Evolutionary conservation across 2,888 invertebrate species (phyloP), one percentile per base, ranked within the genome.

Genomic region (Ommatoiulus sabulosus): DNA sequence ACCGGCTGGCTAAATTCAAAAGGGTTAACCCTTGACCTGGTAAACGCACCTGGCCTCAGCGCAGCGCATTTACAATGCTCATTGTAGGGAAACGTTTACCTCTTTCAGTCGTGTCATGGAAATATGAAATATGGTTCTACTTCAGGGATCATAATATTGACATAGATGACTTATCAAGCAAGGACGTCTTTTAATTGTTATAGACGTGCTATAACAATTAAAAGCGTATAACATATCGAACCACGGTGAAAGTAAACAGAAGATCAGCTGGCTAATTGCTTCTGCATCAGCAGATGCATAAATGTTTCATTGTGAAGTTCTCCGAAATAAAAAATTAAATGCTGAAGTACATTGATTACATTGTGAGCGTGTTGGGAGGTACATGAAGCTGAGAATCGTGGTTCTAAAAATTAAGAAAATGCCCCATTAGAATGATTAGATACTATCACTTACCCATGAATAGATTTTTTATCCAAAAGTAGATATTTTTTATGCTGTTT

Each of bases 11-110:
- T 72, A 72, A 72, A 72, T 72, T 72, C 72, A 72, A 24, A 72
- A 72, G 72, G 72, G 72, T 24, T 72, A 24, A 72, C 72, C 72
- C 72, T 72, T 72, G 72, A 72, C 72, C 72, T 72, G 72, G 72
- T 8, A 72, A 72, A 20, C 10, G 72, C 72, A 72, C 72, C 72
- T 72, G 72, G 72, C 20, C 72, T 72, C 72, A 20, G 72, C 24
- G 72, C 72, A 20, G 72, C 72, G 10, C 20, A 72, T 72, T 63
- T 63, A 63, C 72, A 24, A 24, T 20, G 20, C 72, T 20, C 72
- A 24, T 10, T 20, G 72, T 72, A 72, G 24, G 20, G 20, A 72
- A 72, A 24, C 72, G 24, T 8, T 52, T 52, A 15, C 52, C 52
- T 72, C 20, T 72, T 72, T 72, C 10, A 72, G 72, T 72, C 24